A percentile compares a stretch with the other conserved stretches of the same genome.
Conservation (phyloP, 2,888 invertebrate genomes). For the Megaustenia siamemsis region DNA sequence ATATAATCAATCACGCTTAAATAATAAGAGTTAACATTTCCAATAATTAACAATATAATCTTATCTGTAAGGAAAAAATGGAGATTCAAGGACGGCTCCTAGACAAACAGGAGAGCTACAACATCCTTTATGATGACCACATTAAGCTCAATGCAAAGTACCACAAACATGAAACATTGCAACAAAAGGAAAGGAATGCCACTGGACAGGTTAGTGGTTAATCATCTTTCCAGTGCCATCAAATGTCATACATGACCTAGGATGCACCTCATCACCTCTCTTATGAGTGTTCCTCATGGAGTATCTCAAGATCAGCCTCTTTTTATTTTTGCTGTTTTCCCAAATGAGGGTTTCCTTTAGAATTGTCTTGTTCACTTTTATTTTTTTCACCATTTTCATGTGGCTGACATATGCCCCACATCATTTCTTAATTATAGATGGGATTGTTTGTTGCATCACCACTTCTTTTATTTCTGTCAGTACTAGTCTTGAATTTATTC, state of each 20-base stretch:
- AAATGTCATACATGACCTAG: too few relatives aligned
- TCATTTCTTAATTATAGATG: neutral
- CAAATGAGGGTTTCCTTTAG: too few relatives aligned
- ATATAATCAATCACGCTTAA: too few relatives aligned
- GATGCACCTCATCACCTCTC: too few relatives aligned
- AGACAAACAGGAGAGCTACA: slow-evolving; percentile 83
- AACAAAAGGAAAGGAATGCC: slow-evolving; percentile 75
- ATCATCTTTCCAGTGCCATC: neutral
- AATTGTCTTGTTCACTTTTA: neutral
- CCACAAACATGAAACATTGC: slow-evolving; percentile 81
- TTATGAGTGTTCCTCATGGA: too few relatives aligned
- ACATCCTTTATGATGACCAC: slow-evolving; percentile 80
- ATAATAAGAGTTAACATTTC: too few relatives aligned
- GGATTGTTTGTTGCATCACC: too few relatives aligned
- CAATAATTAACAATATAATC: too few relatives aligned
- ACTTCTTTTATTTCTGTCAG: too few relatives aligned
- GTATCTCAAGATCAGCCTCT: too few relatives aligned
- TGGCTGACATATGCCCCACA: neutral
- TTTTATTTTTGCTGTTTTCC: too few relatives aligned
- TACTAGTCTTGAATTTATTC: too few relatives aligned
- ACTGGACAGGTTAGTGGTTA: slow-evolving; percentile 66
- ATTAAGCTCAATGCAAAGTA: slow-evolving; percentile 72
- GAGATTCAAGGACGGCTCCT: slow-evolving; percentile 84
- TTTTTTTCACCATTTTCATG: neutral
- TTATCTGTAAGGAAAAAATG: slow-evolving; percentile 81